phyloP scores from a whole-genome alignment of 30 jellyfish, hydroid and myxozoan species.

The Aurelia sp. region DNA sequence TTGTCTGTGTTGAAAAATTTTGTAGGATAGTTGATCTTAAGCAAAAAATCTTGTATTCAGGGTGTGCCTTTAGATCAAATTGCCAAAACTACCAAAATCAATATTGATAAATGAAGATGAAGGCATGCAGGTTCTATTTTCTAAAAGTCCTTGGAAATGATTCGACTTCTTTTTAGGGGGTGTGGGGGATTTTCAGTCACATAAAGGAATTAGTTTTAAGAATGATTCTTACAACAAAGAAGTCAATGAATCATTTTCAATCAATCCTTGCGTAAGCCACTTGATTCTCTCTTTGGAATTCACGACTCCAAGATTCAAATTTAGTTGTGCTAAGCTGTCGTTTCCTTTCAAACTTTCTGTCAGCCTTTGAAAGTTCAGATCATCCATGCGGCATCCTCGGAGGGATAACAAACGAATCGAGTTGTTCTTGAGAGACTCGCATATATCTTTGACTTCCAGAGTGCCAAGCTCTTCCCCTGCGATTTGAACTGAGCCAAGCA shows the following conservation, averaged over 20 bases:
- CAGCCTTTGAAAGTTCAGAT: constrained; percentile 62
- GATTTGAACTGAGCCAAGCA: constrained; percentile 97
- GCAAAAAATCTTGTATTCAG: too few species aligned
- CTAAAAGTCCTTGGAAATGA: too few species aligned
- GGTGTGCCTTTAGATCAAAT: too few species aligned
- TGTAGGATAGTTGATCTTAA: too few species aligned
- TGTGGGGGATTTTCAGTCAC: too few species aligned
- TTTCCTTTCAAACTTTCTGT: constrained; percentile 82
- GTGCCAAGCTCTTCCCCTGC: constrained; percentile 94
- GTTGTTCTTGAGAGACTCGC: constrained; percentile 84
- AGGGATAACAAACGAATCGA: constrained; percentile 92
- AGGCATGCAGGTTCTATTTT: too few species aligned
- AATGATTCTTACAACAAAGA: constrained; percentile 79
- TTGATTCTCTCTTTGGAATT: constrained; percentile 74
- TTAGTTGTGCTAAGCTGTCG: constrained; percentile 88
- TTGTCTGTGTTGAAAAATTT: too few species aligned
- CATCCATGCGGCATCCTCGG: constrained; percentile 94
- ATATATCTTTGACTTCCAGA: constrained; percentile 82
- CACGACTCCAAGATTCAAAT: constrained; percentile 89
- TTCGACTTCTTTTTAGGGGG: too few species aligned
- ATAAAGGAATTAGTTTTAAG: too few species aligned
- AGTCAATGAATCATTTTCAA: constrained; percentile 65
- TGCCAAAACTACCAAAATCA: too few species aligned
- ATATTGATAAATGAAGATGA: too few species aligned
- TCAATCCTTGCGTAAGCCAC: constrained; percentile 92